Conservation (phyloP, 1,140 invertebrate genomes). For the Nautilus pompilius region DNA sequence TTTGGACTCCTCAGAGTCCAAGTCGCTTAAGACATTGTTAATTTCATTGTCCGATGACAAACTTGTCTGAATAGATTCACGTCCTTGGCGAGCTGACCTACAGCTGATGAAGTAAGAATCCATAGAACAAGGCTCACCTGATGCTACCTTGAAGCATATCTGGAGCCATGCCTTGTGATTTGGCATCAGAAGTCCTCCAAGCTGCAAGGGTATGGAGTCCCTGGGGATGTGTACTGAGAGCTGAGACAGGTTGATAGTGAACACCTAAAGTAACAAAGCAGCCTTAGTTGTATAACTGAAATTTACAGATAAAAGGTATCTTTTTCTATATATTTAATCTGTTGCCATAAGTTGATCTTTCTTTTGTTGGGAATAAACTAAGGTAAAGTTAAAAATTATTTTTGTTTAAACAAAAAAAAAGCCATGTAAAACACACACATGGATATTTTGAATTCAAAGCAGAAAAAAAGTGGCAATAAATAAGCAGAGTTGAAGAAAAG, state of each 20-base stretch:
- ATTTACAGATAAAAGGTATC: too few species aligned
- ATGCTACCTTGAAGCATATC: constrained; percentile 65
- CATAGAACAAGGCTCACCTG: constrained; percentile 29
- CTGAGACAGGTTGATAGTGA: constrained; percentile 84
- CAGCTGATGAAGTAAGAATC: constrained; percentile 35
- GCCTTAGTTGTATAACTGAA: too few species aligned
- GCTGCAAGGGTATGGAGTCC: constrained; percentile 76
- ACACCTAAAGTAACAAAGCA: constrained; percentile 63
- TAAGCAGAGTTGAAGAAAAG: too few species aligned
- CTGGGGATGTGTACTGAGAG: constrained; percentile 60
- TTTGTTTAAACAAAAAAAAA: too few species aligned
- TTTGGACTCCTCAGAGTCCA: constrained; percentile 58
- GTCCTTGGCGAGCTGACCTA: constrained; percentile 1
- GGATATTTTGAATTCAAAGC: too few species aligned
- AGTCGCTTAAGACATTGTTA: constrained; percentile 46
- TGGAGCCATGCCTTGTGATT: constrained; percentile 87
- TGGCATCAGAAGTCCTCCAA: constrained; percentile 80
- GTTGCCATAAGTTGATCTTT: not conserved
- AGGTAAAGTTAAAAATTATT: too few species aligned
- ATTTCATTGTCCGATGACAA: constrained; percentile 39
- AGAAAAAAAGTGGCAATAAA: too few species aligned
- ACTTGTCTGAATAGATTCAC: constrained; percentile 17
- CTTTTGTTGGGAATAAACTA: too few species aligned
- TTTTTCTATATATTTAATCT: too few species aligned
- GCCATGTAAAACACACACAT: too few species aligned